phyloP scores from a whole-genome alignment of 2,888 invertebrate species.

The Maniola hyperantus region DNA sequence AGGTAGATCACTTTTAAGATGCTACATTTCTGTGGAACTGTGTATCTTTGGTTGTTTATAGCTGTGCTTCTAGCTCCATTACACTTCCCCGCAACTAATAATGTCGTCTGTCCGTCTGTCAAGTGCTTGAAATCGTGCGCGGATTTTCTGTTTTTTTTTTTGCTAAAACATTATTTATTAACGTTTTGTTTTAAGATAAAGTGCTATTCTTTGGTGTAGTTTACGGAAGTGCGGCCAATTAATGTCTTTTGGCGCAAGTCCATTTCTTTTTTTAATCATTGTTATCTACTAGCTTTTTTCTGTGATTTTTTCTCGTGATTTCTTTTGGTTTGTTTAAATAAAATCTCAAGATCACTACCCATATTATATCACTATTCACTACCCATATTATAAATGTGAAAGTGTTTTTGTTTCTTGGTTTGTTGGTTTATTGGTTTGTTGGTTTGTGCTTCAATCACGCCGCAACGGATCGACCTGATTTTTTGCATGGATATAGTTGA shows the following conservation, averaged over 20 bases:
- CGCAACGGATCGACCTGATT: no score
- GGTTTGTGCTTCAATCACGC: no score
- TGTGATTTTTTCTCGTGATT: neutral
- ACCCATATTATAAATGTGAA: no score
- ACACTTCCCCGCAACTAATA: constrained; percentile 38
- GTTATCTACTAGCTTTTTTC: neutral
- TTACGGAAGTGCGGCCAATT: neutral
- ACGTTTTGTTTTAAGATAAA: constrained; percentile 19
- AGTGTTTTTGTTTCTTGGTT: no score
- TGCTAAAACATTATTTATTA: constrained; percentile 16
- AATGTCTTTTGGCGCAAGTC: neutral
- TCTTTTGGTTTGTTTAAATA: neutral
- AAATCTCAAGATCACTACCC: no score
- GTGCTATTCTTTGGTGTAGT: constrained; percentile 6
- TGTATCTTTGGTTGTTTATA: constrained; percentile 10
- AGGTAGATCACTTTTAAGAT: no score
- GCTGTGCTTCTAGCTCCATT: constrained; percentile 25
- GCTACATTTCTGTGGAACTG: neutral
- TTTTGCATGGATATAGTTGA: no score
- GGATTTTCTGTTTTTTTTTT: constrained; percentile 26
- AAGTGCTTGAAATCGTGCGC: constrained; percentile 28
- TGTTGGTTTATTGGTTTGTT: no score
- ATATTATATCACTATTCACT: no score
- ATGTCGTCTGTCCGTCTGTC: constrained; percentile 34
- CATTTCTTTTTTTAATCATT: neutral